Evolutionary conservation across 1,140 invertebrate species (phyloP).

Genomic region (Hypsibius dujardini): DNA sequence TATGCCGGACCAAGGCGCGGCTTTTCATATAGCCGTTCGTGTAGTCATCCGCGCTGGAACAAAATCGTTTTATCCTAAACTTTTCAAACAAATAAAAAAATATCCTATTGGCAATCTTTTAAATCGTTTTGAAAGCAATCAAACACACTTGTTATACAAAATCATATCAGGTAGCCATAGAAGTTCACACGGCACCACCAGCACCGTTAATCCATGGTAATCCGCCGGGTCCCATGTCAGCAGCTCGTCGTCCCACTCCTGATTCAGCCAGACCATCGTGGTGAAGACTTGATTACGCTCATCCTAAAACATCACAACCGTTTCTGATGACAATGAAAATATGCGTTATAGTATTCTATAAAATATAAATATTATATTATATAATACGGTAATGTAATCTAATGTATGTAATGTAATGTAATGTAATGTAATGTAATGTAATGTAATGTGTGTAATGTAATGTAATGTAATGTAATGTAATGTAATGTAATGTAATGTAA

Average conservation of each 20-base stretch:
- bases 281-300: slow-evolving; percentile 38
- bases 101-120: neutral
- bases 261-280: slow-evolving; percentile 39
- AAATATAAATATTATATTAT: slow-evolving; percentile 20
- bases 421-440: slow-evolving; percentile 16
- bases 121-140: neutral
- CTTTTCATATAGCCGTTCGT: slow-evolving; percentile 39
- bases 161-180: slow-evolving; percentile 97
- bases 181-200: slow-evolving; percentile 39
- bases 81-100: neutral
- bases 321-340: slow-evolving; percentile 11
- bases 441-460: neutral
- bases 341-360: neutral
- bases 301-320: slow-evolving; percentile 26
- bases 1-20: slow-evolving; percentile 37
- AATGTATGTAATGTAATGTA: neutral
- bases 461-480: slow-evolving; percentile 20
- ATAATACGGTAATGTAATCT: slow-evolving; percentile 19
- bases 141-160: slow-evolving; percentile 87
- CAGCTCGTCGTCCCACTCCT: slow-evolving; percentile 31
- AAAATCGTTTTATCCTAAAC: neutral
- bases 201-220: slow-evolving; percentile 35
- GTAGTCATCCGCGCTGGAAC: slow-evolving; percentile 39
- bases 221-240: slow-evolving; percentile 24
- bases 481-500: neutral